Percentiles rank a stretch among this genome's conserved stretches.
These are phyloP conservation scores for Channallabes apus DNA, from an alignment of 2,797 vertebrate genomes.

Conservation along the genomic window DNA sequence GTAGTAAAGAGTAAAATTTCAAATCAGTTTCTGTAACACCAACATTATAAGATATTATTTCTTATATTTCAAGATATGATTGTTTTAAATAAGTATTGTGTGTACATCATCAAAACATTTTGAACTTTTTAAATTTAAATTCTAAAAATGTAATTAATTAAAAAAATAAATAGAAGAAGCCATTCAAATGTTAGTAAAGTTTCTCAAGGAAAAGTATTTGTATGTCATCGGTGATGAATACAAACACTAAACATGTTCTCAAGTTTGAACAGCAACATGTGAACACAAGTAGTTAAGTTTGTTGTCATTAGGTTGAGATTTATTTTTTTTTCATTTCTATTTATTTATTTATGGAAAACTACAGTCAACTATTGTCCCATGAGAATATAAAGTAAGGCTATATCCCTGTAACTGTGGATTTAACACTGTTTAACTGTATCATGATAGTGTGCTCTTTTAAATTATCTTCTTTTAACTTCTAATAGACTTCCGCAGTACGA, in stretches of 20 bases:
- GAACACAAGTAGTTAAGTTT: neutral
- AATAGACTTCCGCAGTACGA: neutral
- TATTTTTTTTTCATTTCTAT: neutral
- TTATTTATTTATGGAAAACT: neutral
- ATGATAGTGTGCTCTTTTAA: neutral
- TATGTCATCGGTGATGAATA: neutral
- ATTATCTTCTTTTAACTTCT: neutral
- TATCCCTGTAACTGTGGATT: neutral
- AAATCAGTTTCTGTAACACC: neutral
- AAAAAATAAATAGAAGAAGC: neutral
- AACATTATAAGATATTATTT: too few species aligned
- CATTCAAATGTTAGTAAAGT: neutral
- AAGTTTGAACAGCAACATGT: neutral
- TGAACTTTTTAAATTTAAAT: too few species aligned
- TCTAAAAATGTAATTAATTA: too few species aligned
- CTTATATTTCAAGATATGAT: too few species aligned
- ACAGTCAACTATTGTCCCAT: neutral
- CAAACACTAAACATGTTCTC: neutral
- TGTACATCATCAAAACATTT: neutral
- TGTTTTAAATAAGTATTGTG: neutral
- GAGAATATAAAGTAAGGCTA: neutral
- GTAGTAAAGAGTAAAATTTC: neutral
- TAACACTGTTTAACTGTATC: neutral
- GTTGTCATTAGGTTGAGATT: too few species aligned
- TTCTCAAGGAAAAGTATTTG: neutral